A percentile compares a stretch with the other conserved stretches of the same genome.
These are phyloP conservation scores for Papilio machaon DNA, from an alignment of 1,140 invertebrate genomes.

Conservation along the genomic window DNA sequence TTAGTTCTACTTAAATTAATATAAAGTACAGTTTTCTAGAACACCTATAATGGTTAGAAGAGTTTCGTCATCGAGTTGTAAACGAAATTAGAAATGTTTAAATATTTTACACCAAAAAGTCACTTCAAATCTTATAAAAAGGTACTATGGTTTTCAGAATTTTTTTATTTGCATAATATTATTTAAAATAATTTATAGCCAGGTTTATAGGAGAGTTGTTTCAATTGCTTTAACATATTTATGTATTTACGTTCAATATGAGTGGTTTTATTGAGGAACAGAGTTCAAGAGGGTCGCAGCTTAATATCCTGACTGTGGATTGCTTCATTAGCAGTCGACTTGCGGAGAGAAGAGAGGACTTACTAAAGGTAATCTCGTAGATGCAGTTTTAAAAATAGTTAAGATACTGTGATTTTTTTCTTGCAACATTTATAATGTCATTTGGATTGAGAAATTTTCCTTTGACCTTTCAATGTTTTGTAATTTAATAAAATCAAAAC, in stretches of 20 bases:
- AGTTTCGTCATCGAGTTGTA: neutral
- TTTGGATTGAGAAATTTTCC: neutral
- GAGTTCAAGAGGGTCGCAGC: constrained; percentile 68
- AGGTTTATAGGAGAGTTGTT: neutral
- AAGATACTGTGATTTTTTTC: neutral
- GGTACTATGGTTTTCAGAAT: neutral
- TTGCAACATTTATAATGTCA: neutral
- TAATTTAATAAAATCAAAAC: neutral
- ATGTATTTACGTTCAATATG: constrained; percentile 1
- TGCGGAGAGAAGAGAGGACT: constrained; percentile 38
- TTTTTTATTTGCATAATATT: neutral
- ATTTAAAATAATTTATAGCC: neutral
- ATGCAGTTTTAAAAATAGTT: neutral
- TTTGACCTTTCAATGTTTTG: neutral
- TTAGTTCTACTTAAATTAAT: neutral
- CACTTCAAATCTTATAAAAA: neutral
- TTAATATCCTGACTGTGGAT: constrained; percentile 77
- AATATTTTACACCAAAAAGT: neutral
- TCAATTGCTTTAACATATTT: neutral
- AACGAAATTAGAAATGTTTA: neutral
- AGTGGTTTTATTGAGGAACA: constrained; percentile 68
- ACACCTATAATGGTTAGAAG: neutral
- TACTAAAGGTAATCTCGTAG: constrained; percentile 52
- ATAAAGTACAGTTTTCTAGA: neutral
- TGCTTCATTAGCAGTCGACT: constrained; percentile 78